Conservation (phyloP, 2,113 vertebrate species). For the Melanotaenia duboulayi region DNA sequence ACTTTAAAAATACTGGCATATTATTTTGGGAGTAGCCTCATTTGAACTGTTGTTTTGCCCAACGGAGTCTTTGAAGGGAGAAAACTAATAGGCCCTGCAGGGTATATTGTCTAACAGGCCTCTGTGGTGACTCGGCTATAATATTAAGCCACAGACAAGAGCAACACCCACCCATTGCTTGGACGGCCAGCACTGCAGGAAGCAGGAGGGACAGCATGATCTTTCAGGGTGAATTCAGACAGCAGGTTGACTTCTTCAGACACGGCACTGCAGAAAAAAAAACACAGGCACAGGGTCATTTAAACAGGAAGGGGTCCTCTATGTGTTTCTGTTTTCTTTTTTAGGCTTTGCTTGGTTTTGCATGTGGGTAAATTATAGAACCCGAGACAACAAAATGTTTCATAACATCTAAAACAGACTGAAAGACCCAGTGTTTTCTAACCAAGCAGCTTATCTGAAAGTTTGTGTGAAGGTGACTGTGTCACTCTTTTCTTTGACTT, state of each 20-base stretch:
- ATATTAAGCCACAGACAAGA: constrained; percentile 35
- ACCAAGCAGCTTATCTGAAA: constrained; percentile 21
- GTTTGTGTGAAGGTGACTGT: constrained; percentile 26
- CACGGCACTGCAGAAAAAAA: constrained; percentile 63
- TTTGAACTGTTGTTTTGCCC: constrained; percentile 49
- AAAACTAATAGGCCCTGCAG: constrained; percentile 50
- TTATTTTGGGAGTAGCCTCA: constrained; percentile 48
- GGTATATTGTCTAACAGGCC: constrained; percentile 56
- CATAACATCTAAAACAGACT: not conserved
- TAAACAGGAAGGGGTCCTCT: not conserved
- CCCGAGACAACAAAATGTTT: not conserved
- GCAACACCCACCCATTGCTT: constrained; percentile 74
- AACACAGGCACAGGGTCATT: constrained; percentile 34
- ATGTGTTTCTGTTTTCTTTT: not conserved
- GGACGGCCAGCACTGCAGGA: constrained; percentile 69
- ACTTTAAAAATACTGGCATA: constrained; percentile 29
- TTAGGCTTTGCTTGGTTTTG: not conserved
- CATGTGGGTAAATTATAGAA: not conserved
- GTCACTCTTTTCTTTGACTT: constrained; percentile 11
- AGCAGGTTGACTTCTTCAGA: constrained; percentile 66
- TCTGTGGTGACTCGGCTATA: constrained; percentile 38
- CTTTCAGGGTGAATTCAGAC: constrained; percentile 46
- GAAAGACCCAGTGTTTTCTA: not conserved
- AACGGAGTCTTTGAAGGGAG: constrained; percentile 50
- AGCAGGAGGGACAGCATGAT: constrained; percentile 79